Conservation (phyloP, 1,140 invertebrate species). For the Dinoponera quadriceps region DNA sequence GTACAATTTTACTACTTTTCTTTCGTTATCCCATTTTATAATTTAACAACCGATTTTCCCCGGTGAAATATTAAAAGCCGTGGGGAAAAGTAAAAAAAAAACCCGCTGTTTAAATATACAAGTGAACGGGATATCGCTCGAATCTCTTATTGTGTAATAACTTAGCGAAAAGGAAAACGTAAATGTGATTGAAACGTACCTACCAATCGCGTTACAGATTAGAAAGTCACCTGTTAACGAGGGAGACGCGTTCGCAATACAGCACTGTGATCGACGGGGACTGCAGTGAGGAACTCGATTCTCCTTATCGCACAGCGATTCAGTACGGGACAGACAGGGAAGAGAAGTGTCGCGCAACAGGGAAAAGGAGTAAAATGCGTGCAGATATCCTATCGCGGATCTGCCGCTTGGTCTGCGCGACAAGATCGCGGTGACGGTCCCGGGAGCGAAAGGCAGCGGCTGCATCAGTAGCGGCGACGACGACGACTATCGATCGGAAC, state of each 20-base stretch:
- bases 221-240: conserved; percentile 25
- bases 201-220: neutral
- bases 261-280: neutral
- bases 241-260: neutral
- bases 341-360: neutral
- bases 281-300: neutral
- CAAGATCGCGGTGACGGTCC: conserved; percentile 37
- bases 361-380: neutral
- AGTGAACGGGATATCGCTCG: too few relatives aligned
- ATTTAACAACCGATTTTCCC: neutral
- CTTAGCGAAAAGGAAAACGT: too few relatives aligned
- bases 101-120: too few relatives aligned
- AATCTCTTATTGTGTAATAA: too few relatives aligned
- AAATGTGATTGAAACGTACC: too few relatives aligned
- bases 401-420: conserved; percentile 1
- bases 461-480: neutral
- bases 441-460: conserved; percentile 37
- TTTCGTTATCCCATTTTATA: neutral
- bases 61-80: neutral
- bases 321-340: neutral
- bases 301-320: neutral
- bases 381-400: conserved; percentile 1
- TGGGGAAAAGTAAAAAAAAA: too few relatives aligned
- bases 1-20: neutral
- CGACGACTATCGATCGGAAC: conserved; percentile 6